Conservation (phyloP, 1,140 invertebrate species). For the Drusus annulatus region DNA sequence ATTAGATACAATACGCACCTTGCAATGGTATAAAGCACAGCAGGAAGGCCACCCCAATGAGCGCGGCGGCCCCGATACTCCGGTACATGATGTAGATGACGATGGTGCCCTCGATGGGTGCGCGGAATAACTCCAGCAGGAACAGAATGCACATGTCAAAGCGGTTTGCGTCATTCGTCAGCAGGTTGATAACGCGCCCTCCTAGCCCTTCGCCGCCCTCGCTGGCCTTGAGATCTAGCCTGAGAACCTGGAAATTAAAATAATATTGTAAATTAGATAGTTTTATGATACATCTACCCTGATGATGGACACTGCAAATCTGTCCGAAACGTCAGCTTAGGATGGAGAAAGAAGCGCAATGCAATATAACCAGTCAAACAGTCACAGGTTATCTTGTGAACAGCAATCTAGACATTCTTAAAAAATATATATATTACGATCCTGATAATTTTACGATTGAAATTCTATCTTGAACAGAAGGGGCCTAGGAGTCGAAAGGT, state of each 20-base stretch:
- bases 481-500: too few relatives aligned
- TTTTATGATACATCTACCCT: too few relatives aligned
- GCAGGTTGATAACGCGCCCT: slow-evolving; percentile 89
- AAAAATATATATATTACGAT: too few relatives aligned
- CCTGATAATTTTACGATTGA: too few relatives aligned
- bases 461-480: too few relatives aligned
- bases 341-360: too few relatives aligned
- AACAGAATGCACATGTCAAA: slow-evolving; percentile 80
- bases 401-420: too few relatives aligned
- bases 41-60: slow-evolving; percentile 86
- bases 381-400: too few relatives aligned
- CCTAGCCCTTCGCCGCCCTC: slow-evolving; percentile 84
- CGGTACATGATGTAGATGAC: slow-evolving; percentile 84
- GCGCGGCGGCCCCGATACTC: slow-evolving; percentile 79
- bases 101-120: slow-evolving; percentile 83
- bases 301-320: too few relatives aligned
- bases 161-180: slow-evolving; percentile 87
- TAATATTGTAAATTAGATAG: background rate
- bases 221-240: slow-evolving; percentile 64
- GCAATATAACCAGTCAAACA: too few relatives aligned
- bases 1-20: slow-evolving; percentile 65
- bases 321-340: too few relatives aligned
- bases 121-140: slow-evolving; percentile 80
- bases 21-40: slow-evolving; percentile 89
- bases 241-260: slow-evolving; percentile 64